phyloP scores from a whole-genome alignment of 2,797 vertebrate species.

The Characodon lateralis region DNA sequence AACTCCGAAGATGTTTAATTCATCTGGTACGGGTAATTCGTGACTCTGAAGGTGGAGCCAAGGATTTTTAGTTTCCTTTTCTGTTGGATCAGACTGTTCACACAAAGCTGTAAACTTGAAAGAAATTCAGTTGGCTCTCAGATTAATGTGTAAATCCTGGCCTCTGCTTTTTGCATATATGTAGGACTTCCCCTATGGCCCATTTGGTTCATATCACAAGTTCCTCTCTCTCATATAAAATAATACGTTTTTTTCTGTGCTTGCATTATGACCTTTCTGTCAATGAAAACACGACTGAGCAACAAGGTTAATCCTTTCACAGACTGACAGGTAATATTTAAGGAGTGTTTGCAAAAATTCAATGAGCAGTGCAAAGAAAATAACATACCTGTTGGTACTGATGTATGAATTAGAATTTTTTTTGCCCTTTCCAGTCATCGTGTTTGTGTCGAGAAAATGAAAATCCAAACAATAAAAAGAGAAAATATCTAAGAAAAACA shows the following conservation, averaged over 20 bases:
- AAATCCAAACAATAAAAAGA: not conserved
- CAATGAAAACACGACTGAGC: constrained; percentile 16
- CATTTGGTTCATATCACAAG: constrained; percentile 21
- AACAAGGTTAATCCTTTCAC: constrained; percentile 12
- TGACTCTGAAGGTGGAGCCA: constrained; percentile 32
- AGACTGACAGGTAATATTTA: not conserved
- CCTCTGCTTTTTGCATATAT: constrained; percentile 18
- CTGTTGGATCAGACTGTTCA: constrained; percentile 45
- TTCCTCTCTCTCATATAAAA: constrained; percentile 19
- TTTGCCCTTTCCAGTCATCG: not conserved
- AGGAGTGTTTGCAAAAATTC: constrained; percentile 1
- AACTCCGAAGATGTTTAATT: constrained; percentile 15
- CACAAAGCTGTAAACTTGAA: constrained; percentile 29
- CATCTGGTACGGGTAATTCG: constrained; percentile 22
- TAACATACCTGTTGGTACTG: not conserved
- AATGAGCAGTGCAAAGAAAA: not conserved
- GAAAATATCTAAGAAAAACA: constrained; percentile 6
- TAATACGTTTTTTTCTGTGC: not conserved
- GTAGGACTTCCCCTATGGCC: constrained; percentile 4
- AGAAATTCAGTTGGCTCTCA: constrained; percentile 37
- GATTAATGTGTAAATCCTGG: constrained; percentile 40
- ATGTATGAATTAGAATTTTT: not conserved
- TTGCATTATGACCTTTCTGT: constrained; percentile 18
- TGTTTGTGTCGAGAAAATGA: not conserved
- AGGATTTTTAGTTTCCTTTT: constrained; percentile 8